Base-by-base conservation (phyloP, 2,113 vertebrate genomes). In the Nothoprocta perdicaria region DNA sequence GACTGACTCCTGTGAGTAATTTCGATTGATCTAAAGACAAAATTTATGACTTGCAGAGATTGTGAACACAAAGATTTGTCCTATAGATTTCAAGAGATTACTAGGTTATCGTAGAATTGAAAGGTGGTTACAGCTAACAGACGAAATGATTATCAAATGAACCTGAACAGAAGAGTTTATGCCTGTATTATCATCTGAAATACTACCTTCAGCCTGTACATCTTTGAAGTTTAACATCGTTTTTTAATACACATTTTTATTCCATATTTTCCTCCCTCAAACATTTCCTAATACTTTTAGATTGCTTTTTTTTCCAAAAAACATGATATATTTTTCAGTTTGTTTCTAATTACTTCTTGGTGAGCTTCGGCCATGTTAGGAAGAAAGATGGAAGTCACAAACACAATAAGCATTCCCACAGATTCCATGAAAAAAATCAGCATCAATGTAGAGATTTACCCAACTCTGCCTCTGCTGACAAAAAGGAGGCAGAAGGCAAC, bases 391-490 rank as follows among this genome's bases (percentile, higher is more conserved):
- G 18, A 77, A 50, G 17, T 52, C 6, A 72, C n/a, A 67, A 76
- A 76, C 12, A 50, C 23, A 6, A 1, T 46, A 41, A 2, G 0
- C 26, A 7, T 43, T 68, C 26, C 23, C 48, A 63, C 5, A 60
- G 31, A 72, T 72, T n/a, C 48, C 4, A 60, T 2, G 33, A 52
- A 3, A 48, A 53, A 81, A 66, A 17, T 53, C 18, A 13, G 2
- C 48, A 4, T 53, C 22, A 46, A 6, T 11, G 19, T 53, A 80
- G 31, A 40, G 4, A 38, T 14, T 5, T 71, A 16, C 45, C 14
- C 22, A 61, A 55, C 65, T 48, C 22, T 50, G 23, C 33, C 21
- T 63, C 14, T 52, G 12, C 27, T 0, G 1, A 31, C 40, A 10
- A 71, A 58, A 38, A 3, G 7, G 12, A 85, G 19, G 8, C 26